Percentiles rank a stretch among this genome's conserved stretches.
These are phyloP conservation scores for Notamacropus eugenii DNA, from an alignment of 2,797 vertebrate species.

Conservation along the genomic window DNA sequence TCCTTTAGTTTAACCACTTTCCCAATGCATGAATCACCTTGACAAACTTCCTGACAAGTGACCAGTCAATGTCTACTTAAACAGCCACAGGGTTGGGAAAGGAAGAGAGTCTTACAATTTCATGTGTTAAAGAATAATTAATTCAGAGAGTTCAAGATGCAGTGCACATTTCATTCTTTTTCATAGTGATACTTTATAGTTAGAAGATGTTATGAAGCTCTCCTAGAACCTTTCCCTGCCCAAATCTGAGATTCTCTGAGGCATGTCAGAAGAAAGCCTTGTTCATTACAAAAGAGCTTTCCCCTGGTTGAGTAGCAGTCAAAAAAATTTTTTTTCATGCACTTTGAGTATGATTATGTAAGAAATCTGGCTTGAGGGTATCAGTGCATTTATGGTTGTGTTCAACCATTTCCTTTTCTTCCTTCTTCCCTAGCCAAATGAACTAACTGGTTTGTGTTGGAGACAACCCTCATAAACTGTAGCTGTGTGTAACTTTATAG, in stretches of 20 bases:
- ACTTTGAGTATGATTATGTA: neutral
- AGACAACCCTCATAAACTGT: neutral
- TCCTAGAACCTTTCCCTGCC: neutral
- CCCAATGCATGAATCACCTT: neutral
- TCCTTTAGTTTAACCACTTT: neutral
- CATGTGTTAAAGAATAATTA: neutral
- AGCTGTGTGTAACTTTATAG: neutral
- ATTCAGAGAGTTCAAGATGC: neutral
- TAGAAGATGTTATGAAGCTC: neutral
- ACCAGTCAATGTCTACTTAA: neutral
- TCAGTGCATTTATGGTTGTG: neutral
- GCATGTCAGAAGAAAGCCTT: neutral
- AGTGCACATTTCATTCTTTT: neutral
- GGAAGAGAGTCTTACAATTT: neutral
- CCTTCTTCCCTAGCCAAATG: neutral
- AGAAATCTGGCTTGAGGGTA: neutral
- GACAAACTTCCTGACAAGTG: neutral
- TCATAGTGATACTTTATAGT: neutral
- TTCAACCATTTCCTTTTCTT: neutral
- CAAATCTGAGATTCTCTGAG: neutral
- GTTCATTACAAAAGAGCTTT: neutral
- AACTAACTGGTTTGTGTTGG: neutral
- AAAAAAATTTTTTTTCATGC: neutral
- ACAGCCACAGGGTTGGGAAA: neutral
- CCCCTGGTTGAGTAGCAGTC: neutral